phyloP scores from a whole-genome alignment of 2,113 vertebrate genomes.

The Aegithalos caudatus region DNA sequence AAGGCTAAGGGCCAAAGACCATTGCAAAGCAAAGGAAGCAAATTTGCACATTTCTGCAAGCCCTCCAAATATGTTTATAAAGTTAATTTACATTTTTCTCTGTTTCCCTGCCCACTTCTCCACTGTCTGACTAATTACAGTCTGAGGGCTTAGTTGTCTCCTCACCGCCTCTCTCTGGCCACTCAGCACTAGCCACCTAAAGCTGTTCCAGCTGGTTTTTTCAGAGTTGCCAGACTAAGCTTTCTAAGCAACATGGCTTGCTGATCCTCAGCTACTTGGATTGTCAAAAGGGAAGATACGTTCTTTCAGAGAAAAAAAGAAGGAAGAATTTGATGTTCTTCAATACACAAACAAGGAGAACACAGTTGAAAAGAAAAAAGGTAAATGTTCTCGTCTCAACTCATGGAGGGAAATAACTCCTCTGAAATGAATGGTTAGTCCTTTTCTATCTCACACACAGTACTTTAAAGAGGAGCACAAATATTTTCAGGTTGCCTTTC shows the following conservation, averaged over 20 bases:
- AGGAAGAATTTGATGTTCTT: accelerated
- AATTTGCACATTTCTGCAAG: not conserved
- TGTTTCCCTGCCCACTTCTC: not conserved
- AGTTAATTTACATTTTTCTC: not conserved
- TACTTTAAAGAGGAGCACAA: not conserved
- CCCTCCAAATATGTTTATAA: not conserved
- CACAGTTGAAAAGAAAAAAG: not conserved
- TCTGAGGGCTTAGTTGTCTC: not conserved
- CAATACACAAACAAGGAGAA: accelerated
- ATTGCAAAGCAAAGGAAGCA: not conserved
- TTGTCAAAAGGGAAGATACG: not conserved
- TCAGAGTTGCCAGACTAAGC: not conserved
- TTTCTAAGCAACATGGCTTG: not conserved
- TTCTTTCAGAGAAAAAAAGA: not conserved
- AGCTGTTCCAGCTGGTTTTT: not conserved
- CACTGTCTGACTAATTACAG: not conserved
- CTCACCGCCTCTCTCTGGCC: not conserved
- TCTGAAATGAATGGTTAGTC: not conserved
- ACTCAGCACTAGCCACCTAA: not conserved
- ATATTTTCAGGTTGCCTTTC: not conserved
- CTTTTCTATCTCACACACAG: not conserved
- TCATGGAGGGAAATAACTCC: not conserved
- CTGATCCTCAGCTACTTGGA: no score
- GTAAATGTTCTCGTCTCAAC: not conserved
- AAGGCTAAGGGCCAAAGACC: not conserved